Conservation (phyloP, 1,140 invertebrate genomes). For the Armadillidium nasatum region DNA sequence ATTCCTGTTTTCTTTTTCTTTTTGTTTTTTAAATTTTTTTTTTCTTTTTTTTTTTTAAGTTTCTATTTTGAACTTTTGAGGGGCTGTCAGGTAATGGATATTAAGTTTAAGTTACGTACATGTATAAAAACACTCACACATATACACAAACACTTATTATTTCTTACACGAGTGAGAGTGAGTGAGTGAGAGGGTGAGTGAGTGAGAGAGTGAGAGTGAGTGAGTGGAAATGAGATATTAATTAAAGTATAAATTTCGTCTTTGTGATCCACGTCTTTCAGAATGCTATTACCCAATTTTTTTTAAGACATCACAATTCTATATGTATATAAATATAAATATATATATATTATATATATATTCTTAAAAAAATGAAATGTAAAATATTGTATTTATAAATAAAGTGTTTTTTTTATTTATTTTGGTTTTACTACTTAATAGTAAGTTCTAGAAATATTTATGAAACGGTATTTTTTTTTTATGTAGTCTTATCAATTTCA, state of each 20-base stretch:
- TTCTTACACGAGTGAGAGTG: too few relatives aligned
- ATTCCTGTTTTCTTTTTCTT: not conserved
- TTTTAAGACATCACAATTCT: not conserved
- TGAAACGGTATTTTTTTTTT: not conserved
- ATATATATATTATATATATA: not conserved
- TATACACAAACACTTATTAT: not conserved
- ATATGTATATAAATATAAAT: constrained; percentile 8
- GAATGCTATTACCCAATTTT: not conserved
- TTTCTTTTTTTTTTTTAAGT: not conserved
- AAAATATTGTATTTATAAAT: constrained; percentile 14
- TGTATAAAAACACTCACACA: not conserved
- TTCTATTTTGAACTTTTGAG: not conserved
- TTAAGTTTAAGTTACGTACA: not conserved
- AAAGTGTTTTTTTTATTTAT: not conserved
- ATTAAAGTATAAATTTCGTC: not conserved
- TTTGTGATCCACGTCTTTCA: not conserved
- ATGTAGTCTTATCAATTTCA: too few relatives aligned
- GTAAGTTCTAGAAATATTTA: not conserved
- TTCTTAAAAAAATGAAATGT: not conserved
- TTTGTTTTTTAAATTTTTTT: not conserved
- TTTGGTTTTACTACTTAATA: not conserved
- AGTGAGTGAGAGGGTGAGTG: too few relatives aligned
- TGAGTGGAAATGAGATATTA: too few relatives aligned
- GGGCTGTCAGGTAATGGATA: constrained; percentile 5
- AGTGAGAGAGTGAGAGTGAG: too few relatives aligned